Conservation (phyloP, 2,797 vertebrate genomes). For the Parauchenoglanis punctatus region DNA sequence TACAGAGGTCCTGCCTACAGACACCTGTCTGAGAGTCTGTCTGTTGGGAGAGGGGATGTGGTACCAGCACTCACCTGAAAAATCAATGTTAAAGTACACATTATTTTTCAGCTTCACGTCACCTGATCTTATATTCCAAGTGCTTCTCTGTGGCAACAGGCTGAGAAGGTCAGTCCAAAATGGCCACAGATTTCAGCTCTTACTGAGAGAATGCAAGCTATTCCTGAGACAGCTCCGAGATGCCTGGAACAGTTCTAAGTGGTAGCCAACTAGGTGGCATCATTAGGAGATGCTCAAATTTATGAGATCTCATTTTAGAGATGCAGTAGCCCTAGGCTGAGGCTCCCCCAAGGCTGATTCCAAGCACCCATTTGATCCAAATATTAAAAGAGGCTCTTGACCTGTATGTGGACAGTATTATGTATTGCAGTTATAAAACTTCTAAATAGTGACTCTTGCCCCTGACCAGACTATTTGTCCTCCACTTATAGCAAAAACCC, state of each 20-base stretch:
- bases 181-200: neutral
- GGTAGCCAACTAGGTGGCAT: no score
- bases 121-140: neutral
- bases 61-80: conserved; percentile 91
- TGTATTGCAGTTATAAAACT: neutral
- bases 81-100: neutral
- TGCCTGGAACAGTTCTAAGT: no score
- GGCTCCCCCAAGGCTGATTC: neutral
- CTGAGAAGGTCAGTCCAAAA: neutral
- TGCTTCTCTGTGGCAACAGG: neutral
- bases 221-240: neutral
- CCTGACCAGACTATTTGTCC: neutral
- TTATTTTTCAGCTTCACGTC: neutral
- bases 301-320: neutral
- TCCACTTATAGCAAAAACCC: neutral
- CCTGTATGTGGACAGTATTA: neutral
- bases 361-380: neutral
- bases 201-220: neutral
- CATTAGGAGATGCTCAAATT: no score
- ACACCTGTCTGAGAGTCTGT: conserved; percentile 89
- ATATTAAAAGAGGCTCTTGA: neutral
- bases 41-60: conserved; percentile 90
- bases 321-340: neutral
- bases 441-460: neutral
- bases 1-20: conserved; percentile 90